Evolutionary conservation across 2,113 vertebrate species (phyloP), one percentile per base, ranked within the genome.

Genomic region (Halcyon senegalensis): DNA sequence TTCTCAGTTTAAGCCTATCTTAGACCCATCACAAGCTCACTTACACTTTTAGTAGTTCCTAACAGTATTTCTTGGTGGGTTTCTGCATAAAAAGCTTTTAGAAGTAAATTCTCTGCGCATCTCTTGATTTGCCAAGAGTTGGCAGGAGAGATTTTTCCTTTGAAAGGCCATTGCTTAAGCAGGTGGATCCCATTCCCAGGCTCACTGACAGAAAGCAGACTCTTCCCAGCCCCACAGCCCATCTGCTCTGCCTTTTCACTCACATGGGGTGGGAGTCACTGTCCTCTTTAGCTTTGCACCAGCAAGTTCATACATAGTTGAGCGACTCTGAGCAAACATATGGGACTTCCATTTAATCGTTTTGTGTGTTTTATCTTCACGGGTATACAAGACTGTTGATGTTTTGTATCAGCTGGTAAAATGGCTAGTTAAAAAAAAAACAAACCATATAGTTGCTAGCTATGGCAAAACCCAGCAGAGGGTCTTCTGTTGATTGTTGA

Each of bases 201-300:
- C 39, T 76, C 30, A 31, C 28, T 1, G 3, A 55, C 16, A 73
- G 39, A 35, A 50, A 35, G 23, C 11, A 27, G n/a, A 3, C 50
- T 44, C 44, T 46, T 79, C 19, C 30, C n/a, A 30, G 39, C 33
- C 35, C 4, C 9, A 24, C 24, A 25, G 53, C 35, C 19, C 3
- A 0, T 11, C 24, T 23, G 28, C 46, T 77, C 50, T 77, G 56
- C 30, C 43, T 46, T 59, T 77, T 59, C 13, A 13, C 17, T 20
- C 0, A 0, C 33, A 14, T 0, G 1, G 5, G 17, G 30, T 4
- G 1, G 23, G 43, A 67, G 30, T 31, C 66, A 43, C 13, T 64
- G 23, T 13, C 66, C 27, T 23, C 43, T 87, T 33, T 13, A 53
- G 48, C 63, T 89, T 41, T 0, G 1, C 39, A 48, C 8, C 41